These are phyloP conservation scores for Brachyopa scutellaris DNA, from an alignment of 2,888 invertebrate species.

Conservation along the genomic window DNA sequence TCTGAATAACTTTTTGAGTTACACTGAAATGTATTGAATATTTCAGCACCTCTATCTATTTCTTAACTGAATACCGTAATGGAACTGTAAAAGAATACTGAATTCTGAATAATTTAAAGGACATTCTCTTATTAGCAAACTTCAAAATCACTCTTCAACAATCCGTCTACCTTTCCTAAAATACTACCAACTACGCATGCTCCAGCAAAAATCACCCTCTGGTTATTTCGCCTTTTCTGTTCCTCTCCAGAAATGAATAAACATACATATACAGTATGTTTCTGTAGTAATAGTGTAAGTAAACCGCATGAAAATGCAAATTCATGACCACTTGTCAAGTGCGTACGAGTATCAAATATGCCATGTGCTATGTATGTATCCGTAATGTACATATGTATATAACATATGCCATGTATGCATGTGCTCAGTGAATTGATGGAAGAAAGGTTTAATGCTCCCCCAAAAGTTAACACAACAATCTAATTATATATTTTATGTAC, in stretches of 20 bases:
- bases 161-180: background rate
- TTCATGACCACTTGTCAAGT: slow-evolving; percentile 30
- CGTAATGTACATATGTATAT: no score
- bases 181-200: background rate
- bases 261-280: no score
- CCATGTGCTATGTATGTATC: background rate
- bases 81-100: no score
- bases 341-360: slow-evolving; percentile 1
- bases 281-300: no score
- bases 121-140: background rate
- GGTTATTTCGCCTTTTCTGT: slow-evolving; percentile 4
- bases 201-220: background rate
- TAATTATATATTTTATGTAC: background rate
- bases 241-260: background rate
- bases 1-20: no score
- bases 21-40: no score
- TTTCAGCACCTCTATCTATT: no score
- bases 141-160: background rate
- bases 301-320: slow-evolving; percentile 1
- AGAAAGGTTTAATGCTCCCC: background rate
- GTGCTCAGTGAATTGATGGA: background rate
- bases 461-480: background rate
- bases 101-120: no score
- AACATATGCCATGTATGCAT: background rate
- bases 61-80: no score